These are phyloP conservation scores for Beris chalybata DNA, from an alignment of 2,888 invertebrate species.

Conservation along the genomic window DNA sequence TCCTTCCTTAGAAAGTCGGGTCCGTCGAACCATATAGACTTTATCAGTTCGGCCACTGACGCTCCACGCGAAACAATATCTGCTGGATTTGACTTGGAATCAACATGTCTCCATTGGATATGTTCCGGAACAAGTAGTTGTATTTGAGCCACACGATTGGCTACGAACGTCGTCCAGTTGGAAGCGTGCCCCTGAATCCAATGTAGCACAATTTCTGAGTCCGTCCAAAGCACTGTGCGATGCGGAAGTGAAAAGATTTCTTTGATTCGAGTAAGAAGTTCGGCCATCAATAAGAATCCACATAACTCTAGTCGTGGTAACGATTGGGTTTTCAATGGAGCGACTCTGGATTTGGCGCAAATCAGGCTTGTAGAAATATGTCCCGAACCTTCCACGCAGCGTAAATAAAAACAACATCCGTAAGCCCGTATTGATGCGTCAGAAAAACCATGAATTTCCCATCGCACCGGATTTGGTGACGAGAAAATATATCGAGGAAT, in stretches of 20 bases:
- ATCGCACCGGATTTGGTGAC: too few relatives aligned
- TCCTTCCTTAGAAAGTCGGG: slow-evolving; percentile 10
- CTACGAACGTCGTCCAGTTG: not conserved
- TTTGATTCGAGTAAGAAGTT: not conserved
- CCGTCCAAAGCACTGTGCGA: not conserved
- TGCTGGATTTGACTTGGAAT: too few relatives aligned
- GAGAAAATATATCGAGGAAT: not conserved
- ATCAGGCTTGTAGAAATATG: not conserved
- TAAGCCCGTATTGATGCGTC: not conserved
- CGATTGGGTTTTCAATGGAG: too few relatives aligned
- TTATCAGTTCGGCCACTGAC: slow-evolving; percentile 17
- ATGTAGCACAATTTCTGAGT: not conserved
- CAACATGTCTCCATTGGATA: not conserved
- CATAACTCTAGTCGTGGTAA: too few relatives aligned
- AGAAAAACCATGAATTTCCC: not conserved
- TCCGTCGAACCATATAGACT: slow-evolving; percentile 34
- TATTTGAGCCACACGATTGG: not conserved
- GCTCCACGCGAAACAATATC: slow-evolving; percentile 28
- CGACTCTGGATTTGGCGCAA: too few relatives aligned
- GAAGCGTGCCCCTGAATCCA: not conserved
- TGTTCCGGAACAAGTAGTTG: too few relatives aligned
- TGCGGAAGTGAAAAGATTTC: not conserved
- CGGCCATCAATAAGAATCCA: too few relatives aligned
- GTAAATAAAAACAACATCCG: not conserved
- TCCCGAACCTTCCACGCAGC: not conserved